A percentile compares a stretch with the other conserved stretches of the same genome.
phyloP scores from a whole-genome alignment of 2,888 invertebrate genomes.

The Imbricaverruca yamaguchii region DNA sequence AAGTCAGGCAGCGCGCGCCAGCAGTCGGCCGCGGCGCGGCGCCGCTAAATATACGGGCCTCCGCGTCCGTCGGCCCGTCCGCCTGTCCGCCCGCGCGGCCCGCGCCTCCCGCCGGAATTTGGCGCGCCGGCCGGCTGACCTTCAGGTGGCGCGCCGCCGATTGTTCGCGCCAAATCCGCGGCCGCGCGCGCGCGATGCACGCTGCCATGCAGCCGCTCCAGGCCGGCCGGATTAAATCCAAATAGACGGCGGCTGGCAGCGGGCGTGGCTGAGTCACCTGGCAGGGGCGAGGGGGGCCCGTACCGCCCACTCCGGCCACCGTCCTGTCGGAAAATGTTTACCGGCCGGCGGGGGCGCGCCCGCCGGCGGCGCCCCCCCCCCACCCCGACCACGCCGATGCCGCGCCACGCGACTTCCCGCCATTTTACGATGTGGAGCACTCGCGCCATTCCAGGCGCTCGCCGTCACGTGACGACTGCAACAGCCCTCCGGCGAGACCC shows the following conservation, averaged over 20 bases:
- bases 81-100: not conserved
- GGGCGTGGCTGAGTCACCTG: not conserved
- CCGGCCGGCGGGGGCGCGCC: not conserved
- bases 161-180: conserved; percentile 7
- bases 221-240: conserved; percentile 9
- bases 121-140: not conserved
- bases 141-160: not conserved
- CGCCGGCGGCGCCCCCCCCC: not conserved
- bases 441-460: too few relatives aligned
- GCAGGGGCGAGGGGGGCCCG: not conserved
- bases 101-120: not conserved
- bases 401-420: not conserved
- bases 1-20: not conserved
- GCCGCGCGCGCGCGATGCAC: not conserved
- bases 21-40: not conserved
- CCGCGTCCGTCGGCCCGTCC: too few relatives aligned
- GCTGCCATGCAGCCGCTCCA: conserved; percentile 1
- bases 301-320: too few relatives aligned
- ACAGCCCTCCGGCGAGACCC: too few relatives aligned
- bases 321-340: not conserved
- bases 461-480: too few relatives aligned
- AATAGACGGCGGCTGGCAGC: conserved; percentile 5
- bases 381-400: not conserved
- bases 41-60: not conserved
- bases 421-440: too few relatives aligned